A percentile compares a stretch with the other conserved stretches of the same genome.
phyloP scores from a whole-genome alignment of 2,888 invertebrate species.

The Sarcophaga caerulescens region DNA sequence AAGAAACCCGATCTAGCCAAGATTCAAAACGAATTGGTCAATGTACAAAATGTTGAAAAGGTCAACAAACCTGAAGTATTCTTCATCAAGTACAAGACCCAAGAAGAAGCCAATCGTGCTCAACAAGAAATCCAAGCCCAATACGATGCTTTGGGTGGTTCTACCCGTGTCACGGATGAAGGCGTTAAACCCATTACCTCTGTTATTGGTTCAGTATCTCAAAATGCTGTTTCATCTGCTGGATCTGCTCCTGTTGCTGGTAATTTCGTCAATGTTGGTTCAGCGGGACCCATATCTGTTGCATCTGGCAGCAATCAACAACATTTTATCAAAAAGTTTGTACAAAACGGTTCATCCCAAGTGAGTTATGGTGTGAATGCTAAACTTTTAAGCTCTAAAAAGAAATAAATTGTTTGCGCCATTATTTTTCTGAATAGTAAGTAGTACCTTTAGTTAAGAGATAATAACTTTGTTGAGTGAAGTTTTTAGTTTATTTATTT shows the following conservation, averaged over 20 bases:
- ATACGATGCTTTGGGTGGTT: slow-evolving; percentile 79
- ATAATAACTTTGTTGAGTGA: neutral
- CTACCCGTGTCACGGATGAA: slow-evolving; percentile 78
- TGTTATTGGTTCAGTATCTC: slow-evolving; percentile 69
- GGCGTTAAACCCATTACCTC: slow-evolving; percentile 77
- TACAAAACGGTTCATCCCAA: slow-evolving; percentile 11
- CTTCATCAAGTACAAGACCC: slow-evolving; percentile 81
- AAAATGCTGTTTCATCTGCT: neutral
- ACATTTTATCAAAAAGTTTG: neutral
- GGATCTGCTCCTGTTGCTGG: neutral
- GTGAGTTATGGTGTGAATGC: neutral
- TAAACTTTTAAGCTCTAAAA: slow-evolving; percentile 67
- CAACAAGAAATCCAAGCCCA: slow-evolving; percentile 80
- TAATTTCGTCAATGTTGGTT: neutral
- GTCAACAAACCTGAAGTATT: slow-evolving; percentile 80
- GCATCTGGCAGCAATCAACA: neutral
- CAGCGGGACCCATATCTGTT: neutral
- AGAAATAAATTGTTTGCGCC: slow-evolving; percentile 67
- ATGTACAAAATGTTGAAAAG: slow-evolving; percentile 74
- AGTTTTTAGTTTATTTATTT: no score
- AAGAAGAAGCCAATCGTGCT: slow-evolving; percentile 79
- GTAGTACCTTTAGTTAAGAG: slow-evolving; percentile 26
- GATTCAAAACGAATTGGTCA: slow-evolving; percentile 86
- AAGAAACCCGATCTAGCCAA: slow-evolving; percentile 78
- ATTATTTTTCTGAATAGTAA: neutral